Evolutionary conservation across 2,797 vertebrate species (phyloP), one percentile per base, ranked within the genome.

Genomic region (Sebastes vulpes): DNA sequence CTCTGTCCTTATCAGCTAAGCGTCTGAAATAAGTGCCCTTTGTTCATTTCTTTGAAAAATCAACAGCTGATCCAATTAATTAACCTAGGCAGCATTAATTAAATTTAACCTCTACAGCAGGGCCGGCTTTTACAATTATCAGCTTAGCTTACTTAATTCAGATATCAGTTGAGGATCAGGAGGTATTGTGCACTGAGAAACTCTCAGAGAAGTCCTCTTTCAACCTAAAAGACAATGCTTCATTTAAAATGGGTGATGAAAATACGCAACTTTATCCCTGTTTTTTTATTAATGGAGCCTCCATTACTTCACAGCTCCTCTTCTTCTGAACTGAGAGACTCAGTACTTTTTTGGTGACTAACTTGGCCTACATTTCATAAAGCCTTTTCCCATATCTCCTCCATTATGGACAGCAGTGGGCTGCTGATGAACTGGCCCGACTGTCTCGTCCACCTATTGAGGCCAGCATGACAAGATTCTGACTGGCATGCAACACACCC

Each of bases 301-400:
- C 56, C 18, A 3, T 31, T 66, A 42, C 54, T 68, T 69, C 25
- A 20, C 23, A 6, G 18, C 56, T 56, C 25, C 29, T 83, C 59
- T 35, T 18, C 65, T 81, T 86, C 73, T 73, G 46, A 79, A 66
- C 56, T 9, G 68, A 73, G 58, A n/a, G 31, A 84, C 65, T 66
- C 66, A 11, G 65, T 67, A 61, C 38, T 81, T 79, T 77, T 82
- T 63, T 20, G 5, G 82, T 92, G 89, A 91, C 75, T 81, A 92
- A 90, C 81, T 79, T 90, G 89, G 77, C 91, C 89, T 89, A 89
- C 85, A 87, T 93, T 92, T 86, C 46, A 29, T 32, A 35, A 83
- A 77, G 69, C 66, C 60, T 77, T 79, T 84, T 85, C 79, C 86
- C 87, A 88, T 54, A 89, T 76, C 89, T 89, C 78, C 72, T 92